phyloP scores from a whole-genome alignment of 2,797 vertebrate genomes.

The Hipposideros larvatus region DNA sequence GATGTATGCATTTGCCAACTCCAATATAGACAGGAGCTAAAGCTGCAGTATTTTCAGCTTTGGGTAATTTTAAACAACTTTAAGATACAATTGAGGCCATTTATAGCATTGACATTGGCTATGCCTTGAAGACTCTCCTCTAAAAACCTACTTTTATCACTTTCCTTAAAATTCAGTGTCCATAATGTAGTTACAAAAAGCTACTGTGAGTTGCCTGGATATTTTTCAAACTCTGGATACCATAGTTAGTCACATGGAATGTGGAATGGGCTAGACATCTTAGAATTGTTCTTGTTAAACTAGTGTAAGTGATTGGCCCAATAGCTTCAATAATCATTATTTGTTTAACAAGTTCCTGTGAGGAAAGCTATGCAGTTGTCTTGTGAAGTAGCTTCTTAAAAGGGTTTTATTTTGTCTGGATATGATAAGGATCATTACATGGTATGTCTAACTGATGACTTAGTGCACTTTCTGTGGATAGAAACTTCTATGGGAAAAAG shows the following conservation, averaged over 20 bases:
- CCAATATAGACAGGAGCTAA: background rate
- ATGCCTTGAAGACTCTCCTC: conserved; percentile 3
- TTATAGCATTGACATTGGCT: background rate
- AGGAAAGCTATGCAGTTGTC: conserved; percentile 75
- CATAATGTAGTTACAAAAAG: conserved; percentile 52
- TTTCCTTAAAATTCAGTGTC: conserved; percentile 44
- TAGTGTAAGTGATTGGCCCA: conserved; percentile 62
- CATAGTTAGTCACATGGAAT: conserved; percentile 70
- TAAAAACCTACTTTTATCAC: conserved; percentile 35
- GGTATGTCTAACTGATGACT: conserved; percentile 79
- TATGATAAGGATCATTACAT: conserved; percentile 82
- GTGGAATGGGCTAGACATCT: conserved; percentile 66
- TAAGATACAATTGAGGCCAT: background rate
- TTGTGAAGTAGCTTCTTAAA: conserved; percentile 70
- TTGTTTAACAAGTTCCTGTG: conserved; percentile 76
- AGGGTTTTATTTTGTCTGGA: conserved; percentile 76
- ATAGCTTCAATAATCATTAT: conserved; percentile 75
- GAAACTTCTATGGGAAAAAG: conserved; percentile 77
- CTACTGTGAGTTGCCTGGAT: conserved; percentile 50
- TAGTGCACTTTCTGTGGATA: conserved; percentile 48
- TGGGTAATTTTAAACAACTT: conserved; percentile 44
- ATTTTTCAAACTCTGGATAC: conserved; percentile 65
- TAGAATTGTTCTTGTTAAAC: conserved; percentile 74
- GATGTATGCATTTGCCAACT: background rate
- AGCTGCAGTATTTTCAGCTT: background rate